phyloP scores from a whole-genome alignment of 2,888 invertebrate species.

The Sarcophaga carnaria region DNA sequence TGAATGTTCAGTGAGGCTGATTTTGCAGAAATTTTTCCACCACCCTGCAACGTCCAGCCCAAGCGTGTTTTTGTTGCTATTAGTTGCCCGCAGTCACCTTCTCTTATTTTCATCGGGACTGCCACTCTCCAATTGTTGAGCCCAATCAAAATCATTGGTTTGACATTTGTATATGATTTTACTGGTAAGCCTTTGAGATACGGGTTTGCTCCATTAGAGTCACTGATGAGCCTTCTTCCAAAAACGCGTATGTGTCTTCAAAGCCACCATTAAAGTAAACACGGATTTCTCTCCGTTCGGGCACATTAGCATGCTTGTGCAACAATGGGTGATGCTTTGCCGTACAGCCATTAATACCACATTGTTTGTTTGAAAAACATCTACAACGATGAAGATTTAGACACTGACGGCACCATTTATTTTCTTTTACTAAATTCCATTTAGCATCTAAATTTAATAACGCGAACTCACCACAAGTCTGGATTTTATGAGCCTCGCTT shows the following conservation, averaged over 20 bases:
- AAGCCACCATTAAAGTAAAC: constrained; percentile 15
- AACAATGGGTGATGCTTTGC: constrained; percentile 54
- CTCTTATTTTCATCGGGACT: constrained; percentile 45
- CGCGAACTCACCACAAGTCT: constrained; percentile 36
- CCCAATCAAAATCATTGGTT: constrained; percentile 49
- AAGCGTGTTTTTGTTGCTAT: constrained; percentile 62
- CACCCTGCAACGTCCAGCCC: constrained; percentile 63
- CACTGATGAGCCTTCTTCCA: constrained; percentile 49
- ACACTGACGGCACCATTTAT: constrained; percentile 39
- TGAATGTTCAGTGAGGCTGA: constrained; percentile 52
- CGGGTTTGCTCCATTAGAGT: constrained; percentile 45
- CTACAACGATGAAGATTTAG: constrained; percentile 44
- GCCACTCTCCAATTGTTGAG: constrained; percentile 42
- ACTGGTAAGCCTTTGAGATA: constrained; percentile 45
- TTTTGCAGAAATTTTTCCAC: constrained; percentile 5
- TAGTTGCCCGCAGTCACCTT: constrained; percentile 56
- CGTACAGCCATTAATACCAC: constrained; percentile 24
- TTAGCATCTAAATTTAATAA: constrained; percentile 34
- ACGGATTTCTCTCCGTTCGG: neutral
- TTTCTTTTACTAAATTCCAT: constrained; percentile 40
- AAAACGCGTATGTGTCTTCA: constrained; percentile 31
- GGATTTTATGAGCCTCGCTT: constrained; percentile 37
- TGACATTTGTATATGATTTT: constrained; percentile 44
- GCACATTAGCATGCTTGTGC: constrained; percentile 2
- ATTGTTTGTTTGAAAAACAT: constrained; percentile 30